A percentile compares a stretch with the other conserved stretches of the same genome.
Conservation (phyloP, 1,140 invertebrate species). For the Battus philenor region DNA sequence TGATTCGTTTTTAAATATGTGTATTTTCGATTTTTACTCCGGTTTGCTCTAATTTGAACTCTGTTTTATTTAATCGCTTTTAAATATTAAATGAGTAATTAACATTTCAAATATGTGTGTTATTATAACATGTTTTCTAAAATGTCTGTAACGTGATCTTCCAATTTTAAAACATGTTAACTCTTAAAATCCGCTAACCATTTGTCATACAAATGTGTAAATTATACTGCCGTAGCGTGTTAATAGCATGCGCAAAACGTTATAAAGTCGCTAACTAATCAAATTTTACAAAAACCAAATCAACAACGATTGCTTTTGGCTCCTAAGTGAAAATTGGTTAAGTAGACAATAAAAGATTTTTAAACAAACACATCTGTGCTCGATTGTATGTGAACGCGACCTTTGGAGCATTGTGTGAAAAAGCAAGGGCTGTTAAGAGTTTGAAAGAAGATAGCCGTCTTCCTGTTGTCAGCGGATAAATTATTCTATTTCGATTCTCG, state of each 20-base stretch:
- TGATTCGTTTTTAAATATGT: no score
- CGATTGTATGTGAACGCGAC: conserved; percentile 24
- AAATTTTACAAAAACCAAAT: conserved; percentile 35
- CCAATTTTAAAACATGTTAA: conserved; percentile 12
- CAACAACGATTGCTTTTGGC: conserved; percentile 40
- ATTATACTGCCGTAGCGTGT: conserved; percentile 19
- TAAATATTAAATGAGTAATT: no score
- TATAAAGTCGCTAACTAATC: conserved; percentile 49
- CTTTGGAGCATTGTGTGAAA: conserved; percentile 17
- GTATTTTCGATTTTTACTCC: no score
- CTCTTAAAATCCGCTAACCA: conserved; percentile 2
- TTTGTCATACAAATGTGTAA: conserved; percentile 5
- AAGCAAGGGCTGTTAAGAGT: conserved; percentile 8
- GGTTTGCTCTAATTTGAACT: no score
- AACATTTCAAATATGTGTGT: no score
- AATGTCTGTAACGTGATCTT: conserved; percentile 7
- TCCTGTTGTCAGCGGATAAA: conserved; percentile 20
- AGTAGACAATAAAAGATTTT: conserved; percentile 27
- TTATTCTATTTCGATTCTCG: conserved; percentile 17
- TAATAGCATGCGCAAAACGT: conserved; percentile 39
- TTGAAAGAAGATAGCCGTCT: conserved; percentile 24
- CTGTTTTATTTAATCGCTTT: no score
- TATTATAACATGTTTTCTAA: no score
- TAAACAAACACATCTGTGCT: conserved; percentile 23
- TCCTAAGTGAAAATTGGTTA: conserved; percentile 45